These are phyloP conservation scores for Iguana delicatissima DNA, from an alignment of 2,797 vertebrate species.

Conservation along the genomic window DNA sequence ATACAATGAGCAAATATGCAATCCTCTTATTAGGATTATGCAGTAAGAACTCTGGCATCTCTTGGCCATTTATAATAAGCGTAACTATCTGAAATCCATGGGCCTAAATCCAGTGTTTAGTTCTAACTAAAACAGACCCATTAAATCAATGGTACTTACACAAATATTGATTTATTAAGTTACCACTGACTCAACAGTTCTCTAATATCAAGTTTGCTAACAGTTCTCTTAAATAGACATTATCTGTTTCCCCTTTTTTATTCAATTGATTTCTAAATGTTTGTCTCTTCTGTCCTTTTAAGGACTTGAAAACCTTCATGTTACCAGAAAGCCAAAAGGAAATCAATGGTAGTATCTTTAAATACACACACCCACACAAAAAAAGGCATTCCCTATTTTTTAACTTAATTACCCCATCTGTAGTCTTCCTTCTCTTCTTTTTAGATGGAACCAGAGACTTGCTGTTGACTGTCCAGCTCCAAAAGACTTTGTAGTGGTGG, in stretches of 20 bases:
- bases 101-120: too few relatives aligned
- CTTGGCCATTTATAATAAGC: not conserved
- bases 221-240: not conserved
- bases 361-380: not conserved
- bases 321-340: not conserved
- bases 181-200: too few relatives aligned
- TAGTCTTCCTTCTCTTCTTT: constrained; percentile 94
- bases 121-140: too few relatives aligned
- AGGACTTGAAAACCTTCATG: not conserved
- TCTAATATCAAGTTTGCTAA: not conserved
- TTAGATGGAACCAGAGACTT: constrained; percentile 88
- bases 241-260: not conserved
- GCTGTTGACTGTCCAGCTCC: constrained; percentile 89
- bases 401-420: constrained; percentile 84
- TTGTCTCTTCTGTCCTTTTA: not conserved
- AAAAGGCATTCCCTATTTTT: not conserved
- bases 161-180: too few relatives aligned
- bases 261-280: not conserved
- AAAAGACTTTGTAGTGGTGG: constrained; percentile 95
- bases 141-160: too few relatives aligned
- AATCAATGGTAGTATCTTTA: not conserved
- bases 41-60: constrained; percentile 20
- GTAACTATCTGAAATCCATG: not conserved
- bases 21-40: not conserved
- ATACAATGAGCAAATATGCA: not conserved